Base-by-base conservation (phyloP, 2,113 vertebrate genomes). In the Phaethon lepturus region DNA sequence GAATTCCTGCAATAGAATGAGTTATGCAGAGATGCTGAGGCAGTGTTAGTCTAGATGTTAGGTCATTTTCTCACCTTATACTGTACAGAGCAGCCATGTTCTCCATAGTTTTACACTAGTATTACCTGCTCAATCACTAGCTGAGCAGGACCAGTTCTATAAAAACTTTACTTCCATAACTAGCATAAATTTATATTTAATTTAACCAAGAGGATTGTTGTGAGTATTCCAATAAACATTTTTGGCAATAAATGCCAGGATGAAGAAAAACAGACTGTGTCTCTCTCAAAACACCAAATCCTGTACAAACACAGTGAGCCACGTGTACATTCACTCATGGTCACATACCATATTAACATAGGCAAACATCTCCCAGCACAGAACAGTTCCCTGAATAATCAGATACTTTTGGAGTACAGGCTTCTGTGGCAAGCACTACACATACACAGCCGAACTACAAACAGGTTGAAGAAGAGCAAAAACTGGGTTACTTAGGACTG, bases 141-240 rank as follows among this genome's bases (percentile, higher is more conserved):
- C 17, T 74, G 47, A 77, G 33, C 19, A 45, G 55, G 4, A 81
- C 22, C 13, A 83, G 28, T 47, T 74, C 38, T 71, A 35, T 42
- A 47, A 74, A 47, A 76, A 59, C 64, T 29, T 80, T 23, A 73
- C 7, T 45, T 75, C 49, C 15, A 18, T 33, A 64, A 17, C 12
- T 62, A 68, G 24, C 53, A 74, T 78, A 95, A 92, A 75, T 72
- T 33, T 17, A 7, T 66, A 63, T 86, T 88, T 92, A 94, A 84
- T 84, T 77, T 91, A 82, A 91, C 33, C n/a, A 74, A 47, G 52
- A 45, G 9, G 29, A 33, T 55, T 84, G 33, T 7, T 67, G 2
- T 60, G 60, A 73, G 31, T 79, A 80, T 71, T 93, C 49, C 33
- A 50, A 59, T 59, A 38, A 23, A 47, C 6, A 38, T 52, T 85